A percentile compares a stretch with the other conserved stretches of the same genome.
Evolutionary conservation across 2,113 vertebrate species (phyloP).

Genomic region (Centropus unirufus): DNA sequence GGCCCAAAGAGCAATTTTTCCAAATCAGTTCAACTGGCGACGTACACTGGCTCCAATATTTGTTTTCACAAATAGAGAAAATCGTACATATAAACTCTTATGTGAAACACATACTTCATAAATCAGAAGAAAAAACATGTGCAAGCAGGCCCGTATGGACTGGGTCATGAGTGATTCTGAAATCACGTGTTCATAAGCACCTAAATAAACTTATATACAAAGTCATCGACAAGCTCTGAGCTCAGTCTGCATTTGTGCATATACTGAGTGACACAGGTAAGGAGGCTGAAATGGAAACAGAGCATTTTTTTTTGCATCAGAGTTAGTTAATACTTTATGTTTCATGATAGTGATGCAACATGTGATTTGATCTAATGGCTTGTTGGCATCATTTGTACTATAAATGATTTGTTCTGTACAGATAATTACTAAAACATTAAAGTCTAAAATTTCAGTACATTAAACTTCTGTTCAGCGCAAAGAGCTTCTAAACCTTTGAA

Average conservation of each 20-base stretch:
- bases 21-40: neutral
- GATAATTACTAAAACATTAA: neutral
- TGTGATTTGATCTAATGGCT: neutral
- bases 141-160: neutral
- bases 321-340: neutral
- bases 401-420: neutral
- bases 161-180: neutral
- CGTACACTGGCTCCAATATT: neutral
- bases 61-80: neutral
- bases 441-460: neutral
- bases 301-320: neutral
- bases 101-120: neutral
- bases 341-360: neutral
- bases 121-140: neutral
- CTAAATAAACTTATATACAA: rapidly evolving
- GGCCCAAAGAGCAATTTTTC: neutral
- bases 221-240: neutral
- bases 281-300: neutral
- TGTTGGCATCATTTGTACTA: neutral
- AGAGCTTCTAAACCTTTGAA: neutral
- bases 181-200: neutral
- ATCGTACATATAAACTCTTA: neutral
- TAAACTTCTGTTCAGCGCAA: neutral
- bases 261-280: neutral
- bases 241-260: neutral